Evolutionary conservation across 2,888 invertebrate genomes (phyloP), one percentile per base, ranked within the genome.

Genomic region (Drosophila pseudotalamancana): DNA sequence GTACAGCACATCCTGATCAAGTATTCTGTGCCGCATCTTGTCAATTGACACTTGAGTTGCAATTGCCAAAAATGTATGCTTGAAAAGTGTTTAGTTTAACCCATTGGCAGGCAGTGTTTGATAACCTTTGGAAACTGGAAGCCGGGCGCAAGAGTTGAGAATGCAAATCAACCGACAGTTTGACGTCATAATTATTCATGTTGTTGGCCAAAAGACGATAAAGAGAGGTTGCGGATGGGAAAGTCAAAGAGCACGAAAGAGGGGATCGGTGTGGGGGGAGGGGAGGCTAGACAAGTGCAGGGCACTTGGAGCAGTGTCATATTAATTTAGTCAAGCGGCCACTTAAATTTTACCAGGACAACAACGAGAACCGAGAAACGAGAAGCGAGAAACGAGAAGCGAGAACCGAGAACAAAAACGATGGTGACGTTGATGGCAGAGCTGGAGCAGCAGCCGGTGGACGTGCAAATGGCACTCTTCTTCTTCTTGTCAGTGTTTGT

Each of bases 251-350:
- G 14, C 21, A n/a, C 14, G 12, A 34, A n/a, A n/a, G 14, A 18
- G 9, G 31, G 31, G 3, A 25, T 5, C 32, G 37, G 37, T 8
- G 43, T 9, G 39, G 32, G 18, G 25, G 9, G 45, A 12, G 31
- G 40, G 37, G 45, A 16, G 60, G 27, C 56, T 40, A 63, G 74
- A 64, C 77, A 79, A 77, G 83, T 79, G 72, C 77, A 42, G 72
- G 51, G 66, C 79, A 77, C 77, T 85, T 73, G 65, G 77, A 71
- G 60, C 86, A 81, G 83, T 83, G 82, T 80, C 86, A 78, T 83
- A 83, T 86, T 83, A 83, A 83, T 83, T 83, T 83, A 83, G 82
- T 86, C 82, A 86, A 83, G 82, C 83, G 77, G 82, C 82, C 86
- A 86, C 86, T 83, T 83, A 83, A 83, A 86, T 73, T 81, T 74